Base-by-base conservation (phyloP, 2,888 invertebrate species). In the Agrotis clavis region DNA sequence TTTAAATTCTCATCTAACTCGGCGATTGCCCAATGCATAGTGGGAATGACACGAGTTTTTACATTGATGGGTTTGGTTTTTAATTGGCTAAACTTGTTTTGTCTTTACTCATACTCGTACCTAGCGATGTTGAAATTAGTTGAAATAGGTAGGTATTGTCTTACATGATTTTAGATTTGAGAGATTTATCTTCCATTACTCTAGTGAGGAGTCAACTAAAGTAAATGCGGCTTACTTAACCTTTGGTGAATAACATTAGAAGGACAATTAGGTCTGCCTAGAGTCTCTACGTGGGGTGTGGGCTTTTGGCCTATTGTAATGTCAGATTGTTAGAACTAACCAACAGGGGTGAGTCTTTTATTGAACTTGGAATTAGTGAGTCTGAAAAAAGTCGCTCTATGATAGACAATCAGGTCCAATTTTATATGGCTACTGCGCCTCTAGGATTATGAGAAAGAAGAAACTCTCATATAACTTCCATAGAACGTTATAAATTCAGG, bases 31-130 rank as follows among this genome's bases (percentile, higher is more conserved):
- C 50, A 68, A 19, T 21, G 30, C 51, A 30, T 21, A 51, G 19
- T 53, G 41, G 18, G 3, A 67, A 56, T 77, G 41, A 48, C 67
- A 78, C 51, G 19, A 67, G 51, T 64, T 77, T 67, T 69, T 51
- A 48, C 6, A 41, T 50, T 11, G 1, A 53, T 72, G 13, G 7
- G 62, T 57, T 48, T 53, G 57, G 51, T 77, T 64, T 71, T 18
- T 63, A 50, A 61, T 60, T 45, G 64, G 11, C 14, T 9, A 47
- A 70, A 76, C 62, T 54, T 53, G 69, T 64, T 69, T 45, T 18
- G 16, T 6, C 35, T 7, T 35, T 35, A n/a, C n/a, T n/a, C n/a
- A n/a, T n/a, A n/a, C n/a, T n/a, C n/a, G n/a, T n/a, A n/a, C n/a
- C n/a, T n/a, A n/a, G 9, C 21, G 1, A 74, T 50, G 13, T 50